phyloP scores from a whole-genome alignment of 2,113 vertebrate species.

The Ptilorrhoa leucosticta region DNA sequence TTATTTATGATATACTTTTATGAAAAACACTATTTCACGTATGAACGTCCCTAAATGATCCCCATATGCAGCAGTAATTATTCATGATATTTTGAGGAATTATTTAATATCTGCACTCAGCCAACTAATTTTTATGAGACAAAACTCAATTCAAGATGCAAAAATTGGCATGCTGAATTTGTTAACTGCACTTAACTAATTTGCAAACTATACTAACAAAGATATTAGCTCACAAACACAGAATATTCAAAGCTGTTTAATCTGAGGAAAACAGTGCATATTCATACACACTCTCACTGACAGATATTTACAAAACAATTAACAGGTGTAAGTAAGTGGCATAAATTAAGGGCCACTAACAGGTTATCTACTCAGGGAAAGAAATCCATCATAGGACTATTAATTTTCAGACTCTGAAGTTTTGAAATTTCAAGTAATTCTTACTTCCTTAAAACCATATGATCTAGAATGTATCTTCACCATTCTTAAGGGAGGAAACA shows the following conservation, averaged over 20 bases:
- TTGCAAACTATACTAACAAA: background rate
- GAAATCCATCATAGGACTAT: background rate
- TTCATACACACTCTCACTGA: background rate
- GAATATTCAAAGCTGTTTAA: background rate
- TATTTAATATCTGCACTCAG: conserved; percentile 38
- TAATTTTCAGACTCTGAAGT: background rate
- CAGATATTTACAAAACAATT: background rate
- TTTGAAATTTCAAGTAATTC: background rate
- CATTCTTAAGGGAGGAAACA: background rate
- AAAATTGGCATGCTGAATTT: background rate
- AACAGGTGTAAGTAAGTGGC: background rate
- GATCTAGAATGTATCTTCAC: background rate
- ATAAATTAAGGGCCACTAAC: background rate
- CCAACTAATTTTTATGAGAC: conserved; percentile 26
- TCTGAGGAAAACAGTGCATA: background rate
- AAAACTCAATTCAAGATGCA: background rate
- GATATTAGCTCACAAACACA: background rate
- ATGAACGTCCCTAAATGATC: background rate
- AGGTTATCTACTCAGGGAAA: background rate
- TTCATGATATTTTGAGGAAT: conserved; percentile 39
- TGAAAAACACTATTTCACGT: conserved; percentile 46
- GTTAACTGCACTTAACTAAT: background rate
- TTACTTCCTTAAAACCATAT: background rate
- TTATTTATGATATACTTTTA: conserved; percentile 39
- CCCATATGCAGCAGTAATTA: background rate